Conservation (phyloP, 1,140 invertebrate species). For the Sycobia sp. region DNA sequence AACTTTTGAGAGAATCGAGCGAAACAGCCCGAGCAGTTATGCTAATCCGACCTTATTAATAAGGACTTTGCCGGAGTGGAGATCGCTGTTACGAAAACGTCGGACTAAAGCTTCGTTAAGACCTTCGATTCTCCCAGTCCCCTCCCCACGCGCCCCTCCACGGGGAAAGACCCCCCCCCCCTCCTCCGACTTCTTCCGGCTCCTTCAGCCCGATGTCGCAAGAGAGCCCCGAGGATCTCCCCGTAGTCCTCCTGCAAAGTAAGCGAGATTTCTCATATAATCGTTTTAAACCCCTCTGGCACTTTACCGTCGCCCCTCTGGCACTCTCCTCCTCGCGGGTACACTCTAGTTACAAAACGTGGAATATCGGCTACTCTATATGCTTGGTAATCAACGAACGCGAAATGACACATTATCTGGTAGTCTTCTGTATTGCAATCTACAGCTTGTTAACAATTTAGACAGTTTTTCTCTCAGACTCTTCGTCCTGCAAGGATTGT, state of each 20-base stretch:
- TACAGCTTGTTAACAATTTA: not conserved
- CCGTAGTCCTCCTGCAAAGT: constrained; percentile 34
- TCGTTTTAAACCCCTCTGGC: constrained; percentile 48
- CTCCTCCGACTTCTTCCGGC: not conserved
- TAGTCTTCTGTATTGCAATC: constrained; percentile 13
- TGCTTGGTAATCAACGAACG: constrained; percentile 6
- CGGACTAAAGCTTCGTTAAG: constrained; percentile 48
- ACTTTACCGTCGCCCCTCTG: constrained; percentile 23
- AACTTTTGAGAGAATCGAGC: constrained; percentile 5
- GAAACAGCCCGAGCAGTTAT: constrained; percentile 45
- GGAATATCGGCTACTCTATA: constrained; percentile 15
- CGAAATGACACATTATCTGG: constrained; percentile 24
- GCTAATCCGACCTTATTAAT: constrained; percentile 55
- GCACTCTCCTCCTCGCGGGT: not conserved
- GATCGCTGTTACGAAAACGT: constrained; percentile 46
- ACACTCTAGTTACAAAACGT: constrained; percentile 1
- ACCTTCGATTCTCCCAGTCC: constrained; percentile 37
- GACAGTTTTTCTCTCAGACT: too few species aligned
- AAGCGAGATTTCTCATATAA: constrained; percentile 51
- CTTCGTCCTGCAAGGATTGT: too few species aligned
- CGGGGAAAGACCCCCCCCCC: constrained; percentile 2
- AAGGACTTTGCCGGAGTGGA: constrained; percentile 49
- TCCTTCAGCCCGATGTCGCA: constrained; percentile 12
- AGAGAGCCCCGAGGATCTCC: constrained; percentile 31
- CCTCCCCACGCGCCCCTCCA: not conserved